Percentiles rank a stretch among this genome's conserved stretches.
phyloP scores from a whole-genome alignment of 2,113 vertebrate genomes.

The Carassius gibelio region DNA sequence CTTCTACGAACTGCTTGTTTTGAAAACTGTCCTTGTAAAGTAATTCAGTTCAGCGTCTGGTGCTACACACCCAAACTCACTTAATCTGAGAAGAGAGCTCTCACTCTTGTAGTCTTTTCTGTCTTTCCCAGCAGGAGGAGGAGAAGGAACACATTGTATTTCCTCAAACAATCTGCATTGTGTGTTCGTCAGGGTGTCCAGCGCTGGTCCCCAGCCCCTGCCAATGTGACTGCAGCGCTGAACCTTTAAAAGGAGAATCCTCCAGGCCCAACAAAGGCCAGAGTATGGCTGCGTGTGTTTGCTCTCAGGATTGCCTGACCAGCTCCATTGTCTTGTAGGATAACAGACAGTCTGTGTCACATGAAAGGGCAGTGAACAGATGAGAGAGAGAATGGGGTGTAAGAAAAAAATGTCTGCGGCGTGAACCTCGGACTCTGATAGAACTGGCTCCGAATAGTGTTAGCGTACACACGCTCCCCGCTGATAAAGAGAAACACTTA shows the following conservation, averaged over 20 bases:
- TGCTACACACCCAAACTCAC: not conserved
- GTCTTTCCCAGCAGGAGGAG: conserved; percentile 32
- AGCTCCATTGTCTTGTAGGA: conserved; percentile 60
- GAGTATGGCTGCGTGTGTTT: conserved; percentile 61
- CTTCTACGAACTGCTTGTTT: not conserved
- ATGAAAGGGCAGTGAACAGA: conserved; percentile 57
- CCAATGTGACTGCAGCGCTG: conserved; percentile 52
- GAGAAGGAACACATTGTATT: conserved; percentile 52
- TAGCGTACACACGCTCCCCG: conserved; percentile 18
- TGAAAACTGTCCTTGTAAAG: not conserved
- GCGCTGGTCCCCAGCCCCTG: conserved; percentile 32
- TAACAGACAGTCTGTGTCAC: conserved; percentile 60
- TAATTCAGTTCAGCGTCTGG: not conserved
- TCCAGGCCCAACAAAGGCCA: conserved; percentile 58
- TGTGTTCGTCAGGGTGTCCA: conserved; percentile 39
- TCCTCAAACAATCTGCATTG: conserved; percentile 56
- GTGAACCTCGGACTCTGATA: conserved; percentile 20
- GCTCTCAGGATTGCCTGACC: conserved; percentile 58
- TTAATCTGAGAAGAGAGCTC: not conserved
- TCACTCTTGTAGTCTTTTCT: not conserved
- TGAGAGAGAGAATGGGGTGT: conserved; percentile 35
- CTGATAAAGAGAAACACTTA: conserved; percentile 41
- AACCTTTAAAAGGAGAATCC: conserved; percentile 61
- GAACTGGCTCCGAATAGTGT: not conserved
- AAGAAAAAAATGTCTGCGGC: conserved; percentile 32